phyloP scores from a whole-genome alignment of 2,888 invertebrate species.

The Listrodromus nycthemerus region DNA sequence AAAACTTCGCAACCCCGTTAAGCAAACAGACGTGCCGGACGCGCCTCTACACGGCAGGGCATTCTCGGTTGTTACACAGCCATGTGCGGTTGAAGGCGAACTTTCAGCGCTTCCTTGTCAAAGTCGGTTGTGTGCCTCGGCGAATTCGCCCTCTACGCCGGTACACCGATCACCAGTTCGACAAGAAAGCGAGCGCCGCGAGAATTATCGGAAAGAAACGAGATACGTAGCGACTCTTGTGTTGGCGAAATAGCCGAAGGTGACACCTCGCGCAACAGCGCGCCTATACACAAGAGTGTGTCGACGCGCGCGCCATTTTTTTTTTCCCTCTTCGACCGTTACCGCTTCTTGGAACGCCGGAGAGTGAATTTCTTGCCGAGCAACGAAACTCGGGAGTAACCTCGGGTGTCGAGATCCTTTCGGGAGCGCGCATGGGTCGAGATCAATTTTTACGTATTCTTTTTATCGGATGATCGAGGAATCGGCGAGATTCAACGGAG shows the following conservation, averaged over 20 bases:
- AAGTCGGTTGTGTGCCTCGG: neutral
- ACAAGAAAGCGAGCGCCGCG: constrained; percentile 20
- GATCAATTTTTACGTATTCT: constrained; percentile 16
- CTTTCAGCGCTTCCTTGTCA: constrained; percentile 21
- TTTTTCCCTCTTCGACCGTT: neutral
- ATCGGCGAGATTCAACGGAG: constrained; percentile 38
- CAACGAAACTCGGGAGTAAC: neutral
- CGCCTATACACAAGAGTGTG: neutral
- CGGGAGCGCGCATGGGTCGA: constrained; percentile 16
- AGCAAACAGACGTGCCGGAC: constrained; percentile 57
- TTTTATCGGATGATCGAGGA: neutral
- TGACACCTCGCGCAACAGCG: constrained; percentile 11
- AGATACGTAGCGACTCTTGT: constrained; percentile 3
- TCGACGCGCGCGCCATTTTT: neutral
- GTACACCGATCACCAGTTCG: constrained; percentile 43
- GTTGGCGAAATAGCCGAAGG: constrained; percentile 14
- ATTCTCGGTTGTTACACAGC: neutral
- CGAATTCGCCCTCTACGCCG: neutral
- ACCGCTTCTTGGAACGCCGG: neutral
- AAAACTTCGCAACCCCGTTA: constrained; percentile 66
- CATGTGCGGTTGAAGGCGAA: constrained; percentile 7
- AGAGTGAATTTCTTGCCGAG: neutral
- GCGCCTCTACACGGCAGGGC: neutral
- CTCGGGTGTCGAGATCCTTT: constrained; percentile 41
- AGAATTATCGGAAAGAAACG: constrained; percentile 18